These are phyloP conservation scores for Villa cingulata DNA, from an alignment of 2,888 invertebrate species.

Conservation along the genomic window DNA sequence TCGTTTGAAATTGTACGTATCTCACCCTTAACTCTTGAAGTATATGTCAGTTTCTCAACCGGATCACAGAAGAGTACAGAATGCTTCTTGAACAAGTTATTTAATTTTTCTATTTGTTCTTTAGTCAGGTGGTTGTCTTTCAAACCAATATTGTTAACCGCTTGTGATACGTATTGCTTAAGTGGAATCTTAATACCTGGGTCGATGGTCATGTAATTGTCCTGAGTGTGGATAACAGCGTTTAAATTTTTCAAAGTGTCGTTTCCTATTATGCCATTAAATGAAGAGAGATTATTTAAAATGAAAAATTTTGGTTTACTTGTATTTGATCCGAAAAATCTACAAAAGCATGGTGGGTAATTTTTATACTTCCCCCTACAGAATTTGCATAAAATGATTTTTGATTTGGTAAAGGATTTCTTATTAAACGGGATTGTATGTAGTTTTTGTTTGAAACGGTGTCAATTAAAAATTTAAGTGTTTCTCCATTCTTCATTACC, in stretches of 20 bases:
- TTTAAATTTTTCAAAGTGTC: conserved; percentile 7
- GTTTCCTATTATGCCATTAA: conserved; percentile 10
- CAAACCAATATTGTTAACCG: conserved; percentile 2
- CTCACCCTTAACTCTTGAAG: too few relatives aligned
- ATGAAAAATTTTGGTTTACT: conserved; percentile 9
- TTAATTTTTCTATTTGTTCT: too few relatives aligned
- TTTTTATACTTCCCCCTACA: conserved; percentile 10
- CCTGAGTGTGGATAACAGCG: conserved; percentile 4
- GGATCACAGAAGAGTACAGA: too few relatives aligned
- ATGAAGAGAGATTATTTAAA: conserved; percentile 5
- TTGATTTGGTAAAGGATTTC: conserved; percentile 9
- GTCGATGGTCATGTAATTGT: conserved; percentile 8
- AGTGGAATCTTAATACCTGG: conserved; percentile 1
- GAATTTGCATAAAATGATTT: conserved; percentile 11
- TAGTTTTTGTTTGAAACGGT: conserved; percentile 15
- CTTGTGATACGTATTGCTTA: conserved; percentile 1
- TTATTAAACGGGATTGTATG: conserved; percentile 10
- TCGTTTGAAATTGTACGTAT: too few relatives aligned
- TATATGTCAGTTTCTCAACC: too few relatives aligned
- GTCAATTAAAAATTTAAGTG: conserved; percentile 14
- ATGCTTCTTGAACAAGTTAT: too few relatives aligned
- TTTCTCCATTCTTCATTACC: conserved; percentile 12
- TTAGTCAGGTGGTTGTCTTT: conserved; percentile 1
- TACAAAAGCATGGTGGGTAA: conserved; percentile 9
- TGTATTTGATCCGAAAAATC: conserved; percentile 3